Conservation (phyloP, 2,113 vertebrate genomes). For the Chamaea fasciata region DNA sequence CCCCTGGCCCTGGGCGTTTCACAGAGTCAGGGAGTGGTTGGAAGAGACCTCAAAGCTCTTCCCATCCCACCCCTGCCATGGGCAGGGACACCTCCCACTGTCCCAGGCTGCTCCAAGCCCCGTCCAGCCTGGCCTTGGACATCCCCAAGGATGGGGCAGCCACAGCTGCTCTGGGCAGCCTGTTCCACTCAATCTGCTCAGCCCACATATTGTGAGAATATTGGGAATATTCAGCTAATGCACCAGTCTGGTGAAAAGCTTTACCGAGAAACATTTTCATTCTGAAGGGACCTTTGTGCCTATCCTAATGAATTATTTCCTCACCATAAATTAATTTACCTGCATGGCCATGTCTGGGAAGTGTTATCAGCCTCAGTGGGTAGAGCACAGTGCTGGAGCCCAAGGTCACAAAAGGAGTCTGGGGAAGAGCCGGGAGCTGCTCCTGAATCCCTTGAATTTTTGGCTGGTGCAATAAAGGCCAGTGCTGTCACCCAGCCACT, state of each 20-base stretch:
- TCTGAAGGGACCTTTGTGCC: neutral
- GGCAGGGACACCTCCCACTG: neutral
- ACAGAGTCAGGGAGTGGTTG: neutral
- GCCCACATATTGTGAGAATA: neutral
- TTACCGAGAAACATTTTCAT: neutral
- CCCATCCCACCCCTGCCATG: neutral
- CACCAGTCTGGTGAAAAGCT: neutral
- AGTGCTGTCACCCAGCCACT: neutral
- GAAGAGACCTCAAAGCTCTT: neutral
- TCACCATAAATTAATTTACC: neutral
- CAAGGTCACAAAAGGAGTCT: neutral
- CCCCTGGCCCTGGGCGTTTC: neutral
- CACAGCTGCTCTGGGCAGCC: neutral
- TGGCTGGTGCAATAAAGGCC: neutral
- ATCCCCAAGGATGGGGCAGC: neutral
- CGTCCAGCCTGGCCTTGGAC: accelerated
- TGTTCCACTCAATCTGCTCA: neutral
- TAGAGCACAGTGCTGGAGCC: neutral
- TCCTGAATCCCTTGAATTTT: neutral
- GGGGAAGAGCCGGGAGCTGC: neutral
- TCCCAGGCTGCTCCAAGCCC: neutral
- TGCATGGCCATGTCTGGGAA: accelerated
- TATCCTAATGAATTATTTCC: neutral
- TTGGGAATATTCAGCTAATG: neutral
- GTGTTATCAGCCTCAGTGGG: neutral